phyloP scores from a whole-genome alignment of 2,797 vertebrate genomes.

The Trachurus trachurus region DNA sequence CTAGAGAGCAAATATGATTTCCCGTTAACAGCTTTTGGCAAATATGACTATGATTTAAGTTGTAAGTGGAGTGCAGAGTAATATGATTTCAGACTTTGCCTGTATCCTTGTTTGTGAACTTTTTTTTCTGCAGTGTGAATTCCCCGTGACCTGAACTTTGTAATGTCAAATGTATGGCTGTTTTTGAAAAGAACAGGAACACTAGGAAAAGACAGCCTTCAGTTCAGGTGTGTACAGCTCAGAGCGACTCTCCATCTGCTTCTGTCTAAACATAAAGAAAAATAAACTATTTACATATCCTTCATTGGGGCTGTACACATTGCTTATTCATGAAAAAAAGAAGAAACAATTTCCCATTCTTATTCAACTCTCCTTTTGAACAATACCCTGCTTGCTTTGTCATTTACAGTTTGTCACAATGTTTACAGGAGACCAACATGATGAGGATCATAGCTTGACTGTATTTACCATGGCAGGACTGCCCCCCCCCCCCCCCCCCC shows the following conservation, averaged over 20 bases:
- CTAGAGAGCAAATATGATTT: conserved; percentile 28
- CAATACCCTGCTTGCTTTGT: conserved; percentile 11
- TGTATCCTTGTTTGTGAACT: conserved; percentile 11
- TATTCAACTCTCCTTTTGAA: conserved; percentile 21
- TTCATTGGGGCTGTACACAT: conserved; percentile 55
- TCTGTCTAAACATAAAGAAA: conserved; percentile 44
- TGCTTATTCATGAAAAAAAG: neutral
- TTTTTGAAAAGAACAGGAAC: conserved; percentile 60
- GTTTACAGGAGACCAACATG: conserved; percentile 33
- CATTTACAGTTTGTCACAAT: conserved; percentile 25
- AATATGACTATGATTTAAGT: conserved; percentile 7
- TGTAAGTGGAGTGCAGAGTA: conserved; percentile 9
- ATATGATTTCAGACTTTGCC: conserved; percentile 37
- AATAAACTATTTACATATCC: conserved; percentile 71
- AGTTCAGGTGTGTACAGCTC: conserved; percentile 47
- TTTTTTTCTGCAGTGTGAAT: conserved; percentile 2
- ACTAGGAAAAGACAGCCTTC: conserved; percentile 50
- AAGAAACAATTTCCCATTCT: neutral
- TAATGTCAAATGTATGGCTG: conserved; percentile 39
- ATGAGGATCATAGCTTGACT: conserved; percentile 34
- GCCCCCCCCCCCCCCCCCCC: neutral
- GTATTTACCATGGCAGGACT: conserved; percentile 2
- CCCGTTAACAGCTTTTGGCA: conserved; percentile 35
- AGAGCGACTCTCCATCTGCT: conserved; percentile 17
- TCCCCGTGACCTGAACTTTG: conserved; percentile 29